Evolutionary conservation across 1,140 invertebrate species (phyloP), one percentile per base, ranked within the genome.

Genomic region (Caenorhabditis brenneri): DNA sequence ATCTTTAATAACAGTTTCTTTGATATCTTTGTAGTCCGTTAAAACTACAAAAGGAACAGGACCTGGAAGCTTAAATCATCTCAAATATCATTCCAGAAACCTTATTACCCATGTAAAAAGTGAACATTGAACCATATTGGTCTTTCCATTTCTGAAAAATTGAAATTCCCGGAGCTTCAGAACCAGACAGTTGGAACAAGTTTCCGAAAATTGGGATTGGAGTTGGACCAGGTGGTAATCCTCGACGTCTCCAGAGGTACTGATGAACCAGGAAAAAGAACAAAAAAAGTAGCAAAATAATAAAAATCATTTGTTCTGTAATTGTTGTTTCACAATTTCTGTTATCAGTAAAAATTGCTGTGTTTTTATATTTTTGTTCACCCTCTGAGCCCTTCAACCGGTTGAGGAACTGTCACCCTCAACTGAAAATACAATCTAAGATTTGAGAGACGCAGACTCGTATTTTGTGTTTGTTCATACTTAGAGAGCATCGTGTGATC

Each of bases 91-190:
- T n/a, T n/a, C n/a, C n/a, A n/a, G n/a, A n/a, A n/a, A n/a, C n/a
- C n/a, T n/a, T n/a, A n/a, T n/a, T 58, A 31, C 84, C 82, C 24
- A 86, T 49, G 85, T 83, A 85, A 60, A 78, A 85, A 2, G 84
- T 85, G 53, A 51, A 85, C 7, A 85, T 60, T 33, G 84, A 58
- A 10, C 84, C 84, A 33, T 60, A 85, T 39, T 83, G 81, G 24
- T 79, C 36, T 58, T 79, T 80, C 82, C 82, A 86, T 53, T 49
- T 80, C 31, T 79, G 39, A 24, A 79, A 84, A 27, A 48, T 69
- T 0, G 49, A 60, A 9, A 58, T 82, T 24, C 82, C 82, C 2
- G 82, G 82, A 29, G 46, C 46, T 39, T 80, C 82, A 12, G 83
- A 48, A 5, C 24, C 24, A 24, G 58, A 51, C 10, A 84, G 42